Conservation (phyloP, 2,113 vertebrate genomes). For the Gymnorhina tibicen region DNA sequence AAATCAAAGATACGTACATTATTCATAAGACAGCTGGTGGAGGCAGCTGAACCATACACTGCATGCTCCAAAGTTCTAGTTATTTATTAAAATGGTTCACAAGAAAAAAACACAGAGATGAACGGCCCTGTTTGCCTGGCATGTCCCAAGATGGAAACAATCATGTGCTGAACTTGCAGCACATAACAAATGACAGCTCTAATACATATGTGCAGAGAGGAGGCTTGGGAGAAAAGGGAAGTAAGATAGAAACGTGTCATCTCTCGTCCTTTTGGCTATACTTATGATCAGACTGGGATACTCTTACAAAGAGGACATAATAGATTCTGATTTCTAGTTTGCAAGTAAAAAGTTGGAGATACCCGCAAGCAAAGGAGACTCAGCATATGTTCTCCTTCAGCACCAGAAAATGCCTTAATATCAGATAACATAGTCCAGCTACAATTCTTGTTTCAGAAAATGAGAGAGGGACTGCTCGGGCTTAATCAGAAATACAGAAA, state of each 20-base stretch:
- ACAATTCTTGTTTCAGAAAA: not conserved
- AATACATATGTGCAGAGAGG: not conserved
- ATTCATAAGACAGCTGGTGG: constrained; percentile 28
- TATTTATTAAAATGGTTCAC: constrained; percentile 21
- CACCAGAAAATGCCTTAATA: not conserved
- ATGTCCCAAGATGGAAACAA: not conserved
- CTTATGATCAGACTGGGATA: not conserved
- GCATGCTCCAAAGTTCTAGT: constrained; percentile 6
- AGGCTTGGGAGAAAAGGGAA: not conserved
- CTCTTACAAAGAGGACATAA: not conserved
- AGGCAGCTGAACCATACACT: not conserved
- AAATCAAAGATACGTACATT: not conserved
- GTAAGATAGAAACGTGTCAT: not conserved
- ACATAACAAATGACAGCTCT: not conserved
- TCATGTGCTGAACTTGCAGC: not conserved
- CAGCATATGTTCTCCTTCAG: not conserved
- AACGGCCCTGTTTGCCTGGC: not conserved
- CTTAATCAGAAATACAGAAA: not conserved
- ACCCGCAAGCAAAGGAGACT: not conserved
- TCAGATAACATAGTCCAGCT: not conserved
- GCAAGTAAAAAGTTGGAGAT: not conserved
- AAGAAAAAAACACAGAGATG: not conserved
- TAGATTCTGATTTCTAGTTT: not conserved
- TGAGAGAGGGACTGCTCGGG: not conserved
- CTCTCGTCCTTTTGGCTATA: not conserved